These are phyloP conservation scores for Heliconius melpomene DNA, from an alignment of 1,140 invertebrate genomes.

Conservation along the genomic window DNA sequence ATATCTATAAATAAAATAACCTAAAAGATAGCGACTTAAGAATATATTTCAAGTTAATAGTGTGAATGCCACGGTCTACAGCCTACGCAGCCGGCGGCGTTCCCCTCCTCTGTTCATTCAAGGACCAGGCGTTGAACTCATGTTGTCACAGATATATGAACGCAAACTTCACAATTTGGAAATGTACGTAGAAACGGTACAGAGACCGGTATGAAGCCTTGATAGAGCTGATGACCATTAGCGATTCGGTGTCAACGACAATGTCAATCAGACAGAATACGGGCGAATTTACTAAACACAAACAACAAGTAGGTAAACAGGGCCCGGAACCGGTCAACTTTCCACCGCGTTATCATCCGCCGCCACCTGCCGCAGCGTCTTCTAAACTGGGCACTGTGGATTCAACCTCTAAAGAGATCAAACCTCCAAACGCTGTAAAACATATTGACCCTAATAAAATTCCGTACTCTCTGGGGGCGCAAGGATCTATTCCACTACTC, in stretches of 20 bases:
- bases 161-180: conserved; percentile 58
- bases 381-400: conserved; percentile 69
- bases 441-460: conserved; percentile 62
- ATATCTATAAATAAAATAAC: not conserved
- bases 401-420: conserved; percentile 64
- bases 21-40: conserved; percentile 10
- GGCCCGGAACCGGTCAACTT: conserved; percentile 75
- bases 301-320: conserved; percentile 78
- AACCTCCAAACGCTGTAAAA: conserved; percentile 65
- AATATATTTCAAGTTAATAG: conserved; percentile 54
- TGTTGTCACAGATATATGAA: conserved; percentile 59
- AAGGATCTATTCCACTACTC: conserved; percentile 55
- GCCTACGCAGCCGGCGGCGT: conserved; percentile 75
- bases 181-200: conserved; percentile 46
- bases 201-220: conserved; percentile 45
- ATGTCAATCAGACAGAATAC: conserved; percentile 79
- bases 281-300: conserved; percentile 74
- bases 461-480: conserved; percentile 61
- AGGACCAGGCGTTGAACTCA: conserved; percentile 77
- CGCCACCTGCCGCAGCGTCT: conserved; percentile 69
- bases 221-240: conserved; percentile 62
- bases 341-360: conserved; percentile 79
- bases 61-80: conserved; percentile 76
- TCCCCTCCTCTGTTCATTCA: conserved; percentile 74
- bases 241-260: conserved; percentile 58